These are phyloP conservation scores for Drosophila diplacantha DNA, from an alignment of 2,888 invertebrate genomes.

Conservation along the genomic window DNA sequence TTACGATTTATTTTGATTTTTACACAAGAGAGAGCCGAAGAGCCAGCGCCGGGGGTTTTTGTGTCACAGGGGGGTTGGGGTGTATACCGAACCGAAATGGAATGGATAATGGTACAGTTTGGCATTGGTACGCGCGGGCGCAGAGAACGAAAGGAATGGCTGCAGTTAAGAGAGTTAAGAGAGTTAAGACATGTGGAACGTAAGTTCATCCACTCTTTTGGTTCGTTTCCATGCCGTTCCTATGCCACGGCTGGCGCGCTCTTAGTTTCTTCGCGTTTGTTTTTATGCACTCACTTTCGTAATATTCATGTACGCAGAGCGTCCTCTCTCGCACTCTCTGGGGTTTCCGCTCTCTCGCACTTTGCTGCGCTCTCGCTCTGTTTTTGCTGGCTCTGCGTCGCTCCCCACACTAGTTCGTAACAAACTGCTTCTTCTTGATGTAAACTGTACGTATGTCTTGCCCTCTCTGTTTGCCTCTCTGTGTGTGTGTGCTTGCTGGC, in stretches of 20 bases:
- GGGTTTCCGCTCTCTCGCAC: slow-evolving; percentile 1
- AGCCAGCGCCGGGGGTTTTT: slow-evolving; percentile 48
- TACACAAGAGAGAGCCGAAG: slow-evolving; percentile 16
- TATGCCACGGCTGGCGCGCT: slow-evolving; percentile 26
- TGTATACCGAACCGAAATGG: slow-evolving; percentile 30
- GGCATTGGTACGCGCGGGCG: slow-evolving; percentile 56
- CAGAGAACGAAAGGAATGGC: slow-evolving; percentile 23
- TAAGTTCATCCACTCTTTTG: slow-evolving; percentile 57
- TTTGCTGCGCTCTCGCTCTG: slow-evolving; percentile 49
- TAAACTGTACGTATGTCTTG: slow-evolving; percentile 58
- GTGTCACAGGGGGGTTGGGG: slow-evolving; percentile 64
- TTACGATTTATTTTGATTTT: slow-evolving; percentile 70
- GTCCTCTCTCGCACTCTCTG: slow-evolving; percentile 3
- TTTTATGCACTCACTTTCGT: slow-evolving; percentile 61
- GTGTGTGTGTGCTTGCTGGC: background rate
- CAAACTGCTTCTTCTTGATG: slow-evolving; percentile 64
- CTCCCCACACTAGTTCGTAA: slow-evolving; percentile 72
- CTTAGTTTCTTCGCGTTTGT: slow-evolving; percentile 42
- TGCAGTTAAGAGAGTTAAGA: slow-evolving; percentile 54
- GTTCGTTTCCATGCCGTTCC: slow-evolving; percentile 22
- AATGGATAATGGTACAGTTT: slow-evolving; percentile 59
- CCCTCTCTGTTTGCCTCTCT: slow-evolving; percentile 16
- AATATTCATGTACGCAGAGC: slow-evolving; percentile 36
- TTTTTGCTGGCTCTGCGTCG: slow-evolving; percentile 63
- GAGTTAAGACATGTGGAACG: slow-evolving; percentile 62